A percentile compares a stretch with the other conserved stretches of the same genome.
These are phyloP conservation scores for Lepetodrilus schrolli DNA, from an alignment of 2,888 invertebrate species.

Conservation along the genomic window DNA sequence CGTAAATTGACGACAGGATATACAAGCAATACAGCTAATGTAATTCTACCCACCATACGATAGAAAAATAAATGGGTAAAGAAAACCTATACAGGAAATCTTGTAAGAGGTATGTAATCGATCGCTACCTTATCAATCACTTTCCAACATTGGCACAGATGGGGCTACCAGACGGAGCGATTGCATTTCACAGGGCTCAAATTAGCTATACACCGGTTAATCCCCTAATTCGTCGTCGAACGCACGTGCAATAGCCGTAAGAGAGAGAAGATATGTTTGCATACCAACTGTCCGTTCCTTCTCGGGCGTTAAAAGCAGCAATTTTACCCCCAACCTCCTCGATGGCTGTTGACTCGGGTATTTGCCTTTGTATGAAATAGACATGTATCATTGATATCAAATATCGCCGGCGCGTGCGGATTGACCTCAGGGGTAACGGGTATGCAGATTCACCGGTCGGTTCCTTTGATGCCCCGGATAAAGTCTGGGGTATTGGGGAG, in stretches of 20 bases:
- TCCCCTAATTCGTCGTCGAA: not conserved
- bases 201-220: conserved; percentile 17
- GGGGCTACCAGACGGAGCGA: conserved; percentile 7
- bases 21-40: no score
- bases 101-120: no score
- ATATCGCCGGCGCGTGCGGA: conserved; percentile 3
- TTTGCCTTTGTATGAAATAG: conserved; percentile 4
- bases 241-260: conserved; percentile 24
- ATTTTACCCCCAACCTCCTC: not conserved
- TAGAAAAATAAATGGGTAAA: no score
- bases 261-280: not conserved
- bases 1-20: no score
- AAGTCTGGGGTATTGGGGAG: not conserved
- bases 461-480: not conserved
- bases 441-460: conserved; percentile 15
- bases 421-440: not conserved
- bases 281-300: not conserved
- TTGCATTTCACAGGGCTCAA: conserved; percentile 8
- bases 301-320: conserved; percentile 4
- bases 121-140: not conserved
- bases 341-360: not conserved
- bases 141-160: not conserved
- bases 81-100: no score
- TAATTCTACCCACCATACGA: no score
- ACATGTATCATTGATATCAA: conserved; percentile 9